These are phyloP conservation scores for Cercopithecus petaurista DNA, from an alignment of 2,797 vertebrate genomes.

Conservation along the genomic window DNA sequence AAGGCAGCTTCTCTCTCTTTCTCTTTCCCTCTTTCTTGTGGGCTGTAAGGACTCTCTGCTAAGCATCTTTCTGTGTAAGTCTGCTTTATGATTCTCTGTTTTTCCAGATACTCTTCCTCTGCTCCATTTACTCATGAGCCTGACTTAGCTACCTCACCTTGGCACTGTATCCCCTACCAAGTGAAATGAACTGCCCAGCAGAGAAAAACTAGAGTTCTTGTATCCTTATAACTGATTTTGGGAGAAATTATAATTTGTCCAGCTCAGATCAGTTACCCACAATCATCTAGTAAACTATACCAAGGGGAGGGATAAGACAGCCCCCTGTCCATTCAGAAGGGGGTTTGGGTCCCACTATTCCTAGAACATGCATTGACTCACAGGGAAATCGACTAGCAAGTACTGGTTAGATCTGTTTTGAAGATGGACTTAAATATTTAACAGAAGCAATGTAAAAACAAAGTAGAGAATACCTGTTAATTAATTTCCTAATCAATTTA, in stretches of 20 bases:
- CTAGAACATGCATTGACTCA: neutral
- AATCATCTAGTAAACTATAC: neutral
- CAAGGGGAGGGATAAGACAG: neutral
- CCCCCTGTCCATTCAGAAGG: neutral
- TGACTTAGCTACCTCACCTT: neutral
- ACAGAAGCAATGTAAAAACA: neutral
- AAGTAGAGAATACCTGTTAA: neutral
- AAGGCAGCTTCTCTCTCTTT: neutral
- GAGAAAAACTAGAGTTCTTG: neutral
- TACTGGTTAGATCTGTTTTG: neutral
- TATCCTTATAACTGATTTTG: neutral
- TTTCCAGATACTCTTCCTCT: neutral
- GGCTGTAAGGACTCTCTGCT: neutral
- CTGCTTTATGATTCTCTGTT: neutral
- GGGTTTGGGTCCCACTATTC: neutral
- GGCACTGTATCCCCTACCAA: neutral
- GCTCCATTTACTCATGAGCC: neutral
- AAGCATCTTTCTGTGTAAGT: neutral
- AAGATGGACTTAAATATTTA: constrained; percentile 14
- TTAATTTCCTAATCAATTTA: neutral
- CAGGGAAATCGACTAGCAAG: neutral
- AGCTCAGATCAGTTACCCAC: neutral
- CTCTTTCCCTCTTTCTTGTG: neutral
- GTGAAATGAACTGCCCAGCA: neutral
- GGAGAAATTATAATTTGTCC: neutral